Base-by-base conservation (phyloP, 1,140 invertebrate genomes). In the Choristoneura fumiferana region DNA sequence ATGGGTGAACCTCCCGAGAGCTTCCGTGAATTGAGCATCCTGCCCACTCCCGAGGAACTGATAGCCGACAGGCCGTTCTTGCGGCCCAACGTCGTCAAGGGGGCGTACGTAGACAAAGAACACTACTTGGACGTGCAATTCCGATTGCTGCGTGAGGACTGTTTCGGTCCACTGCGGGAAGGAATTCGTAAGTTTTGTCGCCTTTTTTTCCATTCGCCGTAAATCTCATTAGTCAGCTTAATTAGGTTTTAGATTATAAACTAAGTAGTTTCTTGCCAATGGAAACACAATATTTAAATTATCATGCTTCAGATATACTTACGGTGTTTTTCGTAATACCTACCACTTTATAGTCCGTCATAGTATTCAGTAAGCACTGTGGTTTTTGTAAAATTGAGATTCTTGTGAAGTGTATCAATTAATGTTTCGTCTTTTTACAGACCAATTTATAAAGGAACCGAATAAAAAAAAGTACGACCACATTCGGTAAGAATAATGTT, bases 41-140 rank as follows among this genome's bases (percentile, higher is more conserved):
- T 87, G 34, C 91, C 91, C 0, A 84, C 65, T 52, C 59, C 58
- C 6, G 45, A 70, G 10, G 85, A 91, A 62, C 73, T 91, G 38
- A 22, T 70, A 3, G 62, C 58, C 55, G 61, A 18, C 40, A 72
- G 64, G 49, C 78, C 75, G 12, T 92, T 90, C 79, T 62, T 94
- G 8, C 81, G 92, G 1, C 81, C 90, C 8, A 95, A 94, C 74
- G 91, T 93, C 38, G 72, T 91, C 0, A 65, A 91, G 29, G 94
- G 93, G 1, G 69, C 81, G 0, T 96, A 95, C 77, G 65, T 82
- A 4, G 82, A 91, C 73, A 84, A 92, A 0, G 90, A 94, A 18
- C 92, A 95, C 65, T 97, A 97, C 73, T 78, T 97, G 8, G 94
- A 96, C 69, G 90, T 94, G 0, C 95, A 97, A 67, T 95, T 95